Conservation (phyloP, 2,888 invertebrate species). For the Drosophila diplacantha region DNA sequence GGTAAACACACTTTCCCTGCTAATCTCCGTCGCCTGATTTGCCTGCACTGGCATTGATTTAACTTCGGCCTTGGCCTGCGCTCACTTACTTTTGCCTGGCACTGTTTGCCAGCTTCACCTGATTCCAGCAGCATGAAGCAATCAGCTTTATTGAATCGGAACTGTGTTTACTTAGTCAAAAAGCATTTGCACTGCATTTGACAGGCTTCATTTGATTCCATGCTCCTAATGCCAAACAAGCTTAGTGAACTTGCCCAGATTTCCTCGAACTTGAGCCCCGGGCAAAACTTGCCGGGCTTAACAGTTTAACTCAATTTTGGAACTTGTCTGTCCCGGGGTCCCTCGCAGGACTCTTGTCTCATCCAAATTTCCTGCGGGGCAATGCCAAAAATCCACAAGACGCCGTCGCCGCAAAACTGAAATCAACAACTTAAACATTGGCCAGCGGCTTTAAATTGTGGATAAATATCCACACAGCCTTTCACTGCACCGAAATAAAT, state of each 20-base stretch:
- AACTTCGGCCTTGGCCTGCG: slow-evolving; percentile 18
- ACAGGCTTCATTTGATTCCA: slow-evolving; percentile 69
- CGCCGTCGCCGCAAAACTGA: slow-evolving; percentile 37
- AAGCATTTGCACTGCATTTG: slow-evolving; percentile 61
- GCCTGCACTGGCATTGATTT: background rate
- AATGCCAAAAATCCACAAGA: slow-evolving; percentile 39
- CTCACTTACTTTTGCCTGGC: slow-evolving; percentile 5
- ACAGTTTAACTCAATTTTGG: slow-evolving; percentile 65
- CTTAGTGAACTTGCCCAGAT: slow-evolving; percentile 49
- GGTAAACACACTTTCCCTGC: slow-evolving; percentile 6
- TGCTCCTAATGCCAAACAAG: slow-evolving; percentile 58
- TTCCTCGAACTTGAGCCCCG: slow-evolving; percentile 29
- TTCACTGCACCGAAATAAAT: background rate
- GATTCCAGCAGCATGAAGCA: slow-evolving; percentile 14
- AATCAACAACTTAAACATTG: slow-evolving; percentile 30
- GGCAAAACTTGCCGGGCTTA: slow-evolving; percentile 50
- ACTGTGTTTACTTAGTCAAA: slow-evolving; percentile 44
- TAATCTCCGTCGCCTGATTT: slow-evolving; percentile 11
- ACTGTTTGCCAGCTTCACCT: slow-evolving; percentile 13
- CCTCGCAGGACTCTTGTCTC: slow-evolving; percentile 19
- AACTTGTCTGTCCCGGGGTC: slow-evolving; percentile 55
- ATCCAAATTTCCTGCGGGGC: slow-evolving; percentile 51
- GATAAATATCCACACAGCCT: background rate
- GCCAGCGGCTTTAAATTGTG: slow-evolving; percentile 11
- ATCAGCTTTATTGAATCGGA: slow-evolving; percentile 43